Percentiles rank a stretch among this genome's conserved stretches.
Conservation (phyloP, 2,113 vertebrate species). For the Oenanthe melanoleuca region DNA sequence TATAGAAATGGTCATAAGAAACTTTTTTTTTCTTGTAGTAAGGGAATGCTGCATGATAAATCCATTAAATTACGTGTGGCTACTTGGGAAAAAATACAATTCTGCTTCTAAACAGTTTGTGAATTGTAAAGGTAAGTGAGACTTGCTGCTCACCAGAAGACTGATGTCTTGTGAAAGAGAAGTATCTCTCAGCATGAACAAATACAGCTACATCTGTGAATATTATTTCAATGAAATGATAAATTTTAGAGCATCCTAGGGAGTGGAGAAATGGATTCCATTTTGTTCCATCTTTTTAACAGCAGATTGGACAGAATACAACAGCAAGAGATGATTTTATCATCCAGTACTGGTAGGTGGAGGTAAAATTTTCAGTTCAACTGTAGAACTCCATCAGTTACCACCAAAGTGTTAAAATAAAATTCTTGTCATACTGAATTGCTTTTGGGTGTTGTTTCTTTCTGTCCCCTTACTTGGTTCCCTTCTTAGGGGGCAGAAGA, state of each 20-base stretch:
- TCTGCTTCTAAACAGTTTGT: background rate
- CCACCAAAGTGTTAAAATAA: background rate
- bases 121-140: background rate
- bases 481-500: background rate
- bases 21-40: background rate
- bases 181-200: background rate
- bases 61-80: background rate
- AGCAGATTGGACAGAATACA: background rate
- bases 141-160: background rate
- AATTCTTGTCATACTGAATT: background rate
- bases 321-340: background rate
- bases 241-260: background rate
- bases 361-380: background rate
- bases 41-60: background rate
- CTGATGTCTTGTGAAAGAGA: background rate
- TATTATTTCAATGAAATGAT: background rate
- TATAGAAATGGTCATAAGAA: background rate
- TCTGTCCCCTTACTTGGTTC: background rate
- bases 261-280: background rate
- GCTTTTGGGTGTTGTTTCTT: background rate
- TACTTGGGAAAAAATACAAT: background rate
- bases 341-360: background rate
- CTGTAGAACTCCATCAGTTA: background rate
- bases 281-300: background rate
- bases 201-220: background rate